phyloP scores from a whole-genome alignment of 2,888 invertebrate species.

The Acanthoscelides obtectus region DNA sequence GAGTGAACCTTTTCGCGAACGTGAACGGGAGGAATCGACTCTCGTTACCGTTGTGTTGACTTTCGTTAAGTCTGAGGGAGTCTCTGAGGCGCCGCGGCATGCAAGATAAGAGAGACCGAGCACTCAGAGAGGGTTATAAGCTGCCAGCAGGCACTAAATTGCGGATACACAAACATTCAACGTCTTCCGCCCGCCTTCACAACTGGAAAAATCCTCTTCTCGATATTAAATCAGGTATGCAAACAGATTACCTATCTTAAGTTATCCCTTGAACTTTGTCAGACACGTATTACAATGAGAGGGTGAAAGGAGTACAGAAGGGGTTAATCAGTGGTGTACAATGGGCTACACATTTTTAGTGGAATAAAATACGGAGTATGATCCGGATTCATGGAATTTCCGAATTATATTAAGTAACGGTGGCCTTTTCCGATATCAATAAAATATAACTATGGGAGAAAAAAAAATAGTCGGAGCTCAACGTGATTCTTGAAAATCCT shows the following conservation, averaged over 20 bases:
- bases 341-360: background rate
- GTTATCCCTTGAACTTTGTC: conserved; percentile 23
- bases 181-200: conserved; percentile 11
- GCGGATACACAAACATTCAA: conserved; percentile 27
- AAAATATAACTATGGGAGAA: too few species aligned
- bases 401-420: too few species aligned
- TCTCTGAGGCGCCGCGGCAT: conserved; percentile 3
- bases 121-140: conserved; percentile 24
- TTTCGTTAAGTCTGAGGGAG: conserved; percentile 17
- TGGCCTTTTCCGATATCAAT: too few species aligned
- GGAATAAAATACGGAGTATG: too few species aligned
- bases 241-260: conserved; percentile 33
- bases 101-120: conserved; percentile 15
- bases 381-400: too few species aligned
- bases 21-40: background rate
- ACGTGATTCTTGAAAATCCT: too few species aligned
- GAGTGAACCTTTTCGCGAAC: background rate
- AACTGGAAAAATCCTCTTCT: conserved; percentile 29
- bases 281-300: conserved; percentile 15
- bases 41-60: conserved; percentile 12
- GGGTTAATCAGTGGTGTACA: background rate
- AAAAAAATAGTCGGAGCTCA: too few species aligned
- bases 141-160: conserved; percentile 20
- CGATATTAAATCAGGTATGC: conserved; percentile 34
- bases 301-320: conserved; percentile 2